Conservation (phyloP, 2,888 invertebrate species). For the Eupithecia tripunctaria region DNA sequence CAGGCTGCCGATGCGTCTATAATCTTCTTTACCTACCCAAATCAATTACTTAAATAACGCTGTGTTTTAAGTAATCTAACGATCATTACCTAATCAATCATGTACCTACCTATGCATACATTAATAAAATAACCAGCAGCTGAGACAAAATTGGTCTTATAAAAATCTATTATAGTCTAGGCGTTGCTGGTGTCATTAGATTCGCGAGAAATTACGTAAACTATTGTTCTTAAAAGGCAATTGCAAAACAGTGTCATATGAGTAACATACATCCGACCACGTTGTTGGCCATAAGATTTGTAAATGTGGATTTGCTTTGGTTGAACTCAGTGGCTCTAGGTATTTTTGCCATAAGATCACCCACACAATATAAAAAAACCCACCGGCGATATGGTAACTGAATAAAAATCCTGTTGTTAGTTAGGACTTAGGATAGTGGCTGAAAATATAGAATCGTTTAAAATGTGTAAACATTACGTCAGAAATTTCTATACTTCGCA, state of each 20-base stretch:
- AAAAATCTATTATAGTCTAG: neutral
- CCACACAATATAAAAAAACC: too few relatives aligned
- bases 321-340: neutral
- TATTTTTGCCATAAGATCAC: too few relatives aligned
- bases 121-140: neutral
- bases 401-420: too few relatives aligned
- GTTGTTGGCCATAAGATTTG: neutral
- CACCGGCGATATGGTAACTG: too few relatives aligned
- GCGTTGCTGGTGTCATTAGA: neutral
- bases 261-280: neutral
- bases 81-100: too few relatives aligned
- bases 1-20: neutral
- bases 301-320: neutral
- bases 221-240: neutral
- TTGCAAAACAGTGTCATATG: neutral
- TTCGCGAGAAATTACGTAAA: neutral
- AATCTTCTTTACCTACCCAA: neutral
- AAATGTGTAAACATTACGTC: conserved; percentile 12
- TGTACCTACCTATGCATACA: too few relatives aligned
- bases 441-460: neutral
- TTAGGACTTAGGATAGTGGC: too few relatives aligned
- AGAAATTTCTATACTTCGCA: conserved; percentile 10
- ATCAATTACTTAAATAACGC: too few relatives aligned
- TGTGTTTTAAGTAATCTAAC: neutral
- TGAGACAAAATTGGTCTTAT: neutral